These are phyloP conservation scores for Carpatolechia fugitivella DNA, from an alignment of 2,888 invertebrate species.

Conservation along the genomic window DNA sequence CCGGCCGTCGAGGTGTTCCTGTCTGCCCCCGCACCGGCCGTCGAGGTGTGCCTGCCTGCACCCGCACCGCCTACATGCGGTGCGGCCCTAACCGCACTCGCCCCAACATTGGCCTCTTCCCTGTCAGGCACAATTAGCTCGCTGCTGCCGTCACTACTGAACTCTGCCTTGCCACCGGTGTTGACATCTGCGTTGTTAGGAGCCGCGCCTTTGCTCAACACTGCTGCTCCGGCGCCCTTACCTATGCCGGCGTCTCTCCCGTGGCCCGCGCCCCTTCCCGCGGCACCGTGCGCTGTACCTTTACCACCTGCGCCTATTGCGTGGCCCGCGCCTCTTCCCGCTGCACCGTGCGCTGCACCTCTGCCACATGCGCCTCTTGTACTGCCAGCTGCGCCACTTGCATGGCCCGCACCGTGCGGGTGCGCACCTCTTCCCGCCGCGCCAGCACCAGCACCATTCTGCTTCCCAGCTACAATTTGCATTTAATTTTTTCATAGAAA, in stretches of 20 bases:
- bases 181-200: too few species aligned
- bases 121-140: neutral
- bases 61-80: neutral
- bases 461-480: too few species aligned
- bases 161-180: slow-evolving; percentile 1
- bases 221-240: neutral
- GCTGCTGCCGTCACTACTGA: neutral
- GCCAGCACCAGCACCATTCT: too few species aligned
- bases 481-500: too few species aligned
- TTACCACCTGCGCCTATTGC: too few species aligned
- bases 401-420: too few species aligned
- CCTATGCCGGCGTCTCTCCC: neutral
- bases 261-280: too few species aligned
- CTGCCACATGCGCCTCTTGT: neutral
- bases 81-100: neutral
- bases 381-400: neutral
- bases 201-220: too few species aligned
- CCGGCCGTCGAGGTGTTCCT: too few species aligned
- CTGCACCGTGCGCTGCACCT: too few species aligned
- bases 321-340: too few species aligned
- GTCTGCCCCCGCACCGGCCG: neutral
- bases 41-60: neutral
- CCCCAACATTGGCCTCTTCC: neutral
- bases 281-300: too few species aligned
- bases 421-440: neutral